Evolutionary conservation across 2,113 vertebrate genomes (phyloP), one percentile per base, ranked within the genome.

Genomic region (Pollachius pollachius): DNA sequence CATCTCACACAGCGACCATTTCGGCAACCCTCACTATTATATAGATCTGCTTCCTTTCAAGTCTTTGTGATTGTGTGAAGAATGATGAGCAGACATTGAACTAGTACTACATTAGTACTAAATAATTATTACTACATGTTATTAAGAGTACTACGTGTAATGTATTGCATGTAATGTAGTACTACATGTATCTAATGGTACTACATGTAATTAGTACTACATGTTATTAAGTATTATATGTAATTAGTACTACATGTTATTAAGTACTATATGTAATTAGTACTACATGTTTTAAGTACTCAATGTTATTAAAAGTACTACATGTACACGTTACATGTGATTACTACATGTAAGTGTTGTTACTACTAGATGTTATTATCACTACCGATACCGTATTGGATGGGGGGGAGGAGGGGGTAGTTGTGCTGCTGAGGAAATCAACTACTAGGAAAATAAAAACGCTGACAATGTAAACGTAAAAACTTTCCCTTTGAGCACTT

Each of bases 401-500:
- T 9, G 11, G 12, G 41, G 41, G n/a, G n/a, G n/a, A n/a, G n/a
- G n/a, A n/a, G n/a, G 21, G 23, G 23, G 23, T 23, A 23, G 41
- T 48, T 48, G 41, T 48, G 8, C 41, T 48, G 41, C 37, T 13
- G 6, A 9, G 41, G 41, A 48, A 71, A 61, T 58, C 78, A 84
- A 84, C 73, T 73, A 86, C 52, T 9, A 84, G n/a, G 62, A 67
- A 70, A 63, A 30, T 69, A 71, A 18, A 30, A 60, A 69, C 52
- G 3, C 69, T 81, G 73, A 73, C 52, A 16, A 27, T 74, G 75
- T 76, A 72, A 79, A 81, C 4, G 73, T 76, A 81, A 72, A 84
- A 81, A 72, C 83, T 75, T 71, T 71, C 27, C 65, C 70, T 69
- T 82, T 85, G 6, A 89, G 81, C 84, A 85, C 87, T 90, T 85